Base-by-base conservation (phyloP, 2,797 vertebrate species). In the Bovichtus variegatus region DNA sequence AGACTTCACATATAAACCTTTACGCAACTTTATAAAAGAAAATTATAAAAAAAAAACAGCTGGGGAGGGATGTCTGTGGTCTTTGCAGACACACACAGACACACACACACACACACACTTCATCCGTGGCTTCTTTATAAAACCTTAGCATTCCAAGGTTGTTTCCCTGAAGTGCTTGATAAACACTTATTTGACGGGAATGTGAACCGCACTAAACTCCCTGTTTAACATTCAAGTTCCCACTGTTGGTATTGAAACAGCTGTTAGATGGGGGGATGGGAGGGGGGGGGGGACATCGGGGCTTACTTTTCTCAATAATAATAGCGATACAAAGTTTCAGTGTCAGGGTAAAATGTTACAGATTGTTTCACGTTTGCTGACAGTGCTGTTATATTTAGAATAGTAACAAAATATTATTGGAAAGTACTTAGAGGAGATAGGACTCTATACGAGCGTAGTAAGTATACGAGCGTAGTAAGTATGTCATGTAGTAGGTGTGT, bases 151-250 rank as follows among this genome's bases (percentile, higher is more conserved):
- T 82, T 89, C 84, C 82, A 55, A 38, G 16, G 51, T 50, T 80
- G 62, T 73, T 84, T 85, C 65, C 74, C 27, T 63, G 57, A 76
- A 64, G n/a, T 60, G 44, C 43, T 67, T 40, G 4, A 79, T 86
- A 84, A 91, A 86, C 81, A 44, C 78, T 78, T 57, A 43, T 74
- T 53, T 74, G 80, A 76, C 67, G 11, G 69, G 69, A 87, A 88
- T 43, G 46, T 59, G 58, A 70, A 68, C 50, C 12, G 0, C 76
- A 71, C 36, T 36, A 58, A 73, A 83, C 58, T 69, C 31, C 13
- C 31, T 59, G 61, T 82, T 85, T 61, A 68, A 71, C 72, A 67
- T n/a, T 67, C 21, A 46, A 25, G 9, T 65, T 80, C 49, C 59
- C 55, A 41, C 57, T 70, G 43, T 4, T 80, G 50, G 11, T 67